These are phyloP conservation scores for Anomalospiza imberbis DNA, from an alignment of 2,797 vertebrate species.

Conservation along the genomic window DNA sequence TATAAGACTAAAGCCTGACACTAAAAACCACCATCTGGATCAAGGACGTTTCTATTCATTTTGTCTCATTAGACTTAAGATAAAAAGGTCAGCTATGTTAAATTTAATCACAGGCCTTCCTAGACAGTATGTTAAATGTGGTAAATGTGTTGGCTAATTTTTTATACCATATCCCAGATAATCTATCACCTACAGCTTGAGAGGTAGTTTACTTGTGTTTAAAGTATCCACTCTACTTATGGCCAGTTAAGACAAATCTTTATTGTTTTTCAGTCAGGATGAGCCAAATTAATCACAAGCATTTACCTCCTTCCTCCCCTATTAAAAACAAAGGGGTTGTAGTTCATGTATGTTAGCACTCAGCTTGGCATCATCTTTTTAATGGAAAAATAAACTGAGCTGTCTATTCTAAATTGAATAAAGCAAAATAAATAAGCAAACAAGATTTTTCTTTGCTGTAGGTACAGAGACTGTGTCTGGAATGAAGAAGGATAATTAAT, in stretches of 20 bases:
- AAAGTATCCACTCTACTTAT: conserved; percentile 1
- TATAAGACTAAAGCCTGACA: neutral
- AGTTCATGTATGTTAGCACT: conserved; percentile 31
- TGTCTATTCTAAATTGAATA: conserved; percentile 37
- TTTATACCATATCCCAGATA: conserved; percentile 32
- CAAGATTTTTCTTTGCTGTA: conserved; percentile 59
- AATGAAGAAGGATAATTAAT: conserved; percentile 28
- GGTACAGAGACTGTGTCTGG: neutral
- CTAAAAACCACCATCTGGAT: conserved; percentile 52
- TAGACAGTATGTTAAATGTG: conserved; percentile 29
- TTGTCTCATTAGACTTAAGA: conserved; percentile 59
- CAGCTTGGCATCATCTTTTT: conserved; percentile 42
- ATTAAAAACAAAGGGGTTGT: conserved; percentile 15
- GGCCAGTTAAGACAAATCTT: conserved; percentile 1
- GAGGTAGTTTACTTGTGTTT: conserved; percentile 41
- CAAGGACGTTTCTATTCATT: conserved; percentile 58
- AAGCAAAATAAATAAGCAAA: conserved; percentile 59
- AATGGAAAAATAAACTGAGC: conserved; percentile 53
- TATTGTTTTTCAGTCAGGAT: conserved; percentile 25
- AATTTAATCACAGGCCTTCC: conserved; percentile 60
- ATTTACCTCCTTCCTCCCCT: conserved; percentile 7
- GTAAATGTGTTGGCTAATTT: conserved; percentile 47
- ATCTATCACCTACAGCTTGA: conserved; percentile 32
- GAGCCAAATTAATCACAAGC: conserved; percentile 42
- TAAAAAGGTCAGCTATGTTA: conserved; percentile 60